Base-by-base conservation (phyloP, 2,888 invertebrate genomes). In the Brachyopa scutellaris region DNA sequence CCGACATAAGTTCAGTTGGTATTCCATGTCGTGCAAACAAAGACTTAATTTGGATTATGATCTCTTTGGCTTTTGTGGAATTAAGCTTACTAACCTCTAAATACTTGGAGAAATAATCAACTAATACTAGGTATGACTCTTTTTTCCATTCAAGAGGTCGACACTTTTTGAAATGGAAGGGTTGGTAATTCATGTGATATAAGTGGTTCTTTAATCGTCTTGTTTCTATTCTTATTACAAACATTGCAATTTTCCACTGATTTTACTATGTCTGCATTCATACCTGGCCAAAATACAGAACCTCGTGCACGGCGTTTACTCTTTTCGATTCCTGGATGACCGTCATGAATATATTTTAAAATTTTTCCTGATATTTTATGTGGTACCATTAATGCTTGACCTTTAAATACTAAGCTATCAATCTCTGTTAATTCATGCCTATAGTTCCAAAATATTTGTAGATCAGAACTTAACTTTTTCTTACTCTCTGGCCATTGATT, bases 31-130 rank as follows among this genome's bases (percentile, higher is more conserved):
- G 36, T 5, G 67, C 45, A 51, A 76, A 67, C 7, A 64, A 23
- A 15, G 23, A 33, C 23, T 76, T 76, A 6, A 76, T 17, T 15
- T 66, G 21, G 2, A 17, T n/a, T 4, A 74, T 45, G 8, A 74
- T 26, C 15, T 51, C 13, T 9, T 8, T 15, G 7, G 45, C 40
- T 13, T 42, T 38, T 1, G 26, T 38, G 11, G 66, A 66, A 8
- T 8, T 49, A 4, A 61, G 21, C 42, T 51, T 40, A 21, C 23
- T 40, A 29, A 61, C 13, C 40, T 70, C 59, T n/a, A 57, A 40
- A 21, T 26, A 47, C 47, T 70, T 59, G 11, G 57, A 70, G 21
- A 49, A 72, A 49, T 73, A 73, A 38, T 64, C 64, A 2, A 73
- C 59, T n/a, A 73, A 8, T 33, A 55, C 15, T 7, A 67, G 49